phyloP scores from a whole-genome alignment of 1,140 invertebrate species.

The Streblospio benedicti region DNA sequence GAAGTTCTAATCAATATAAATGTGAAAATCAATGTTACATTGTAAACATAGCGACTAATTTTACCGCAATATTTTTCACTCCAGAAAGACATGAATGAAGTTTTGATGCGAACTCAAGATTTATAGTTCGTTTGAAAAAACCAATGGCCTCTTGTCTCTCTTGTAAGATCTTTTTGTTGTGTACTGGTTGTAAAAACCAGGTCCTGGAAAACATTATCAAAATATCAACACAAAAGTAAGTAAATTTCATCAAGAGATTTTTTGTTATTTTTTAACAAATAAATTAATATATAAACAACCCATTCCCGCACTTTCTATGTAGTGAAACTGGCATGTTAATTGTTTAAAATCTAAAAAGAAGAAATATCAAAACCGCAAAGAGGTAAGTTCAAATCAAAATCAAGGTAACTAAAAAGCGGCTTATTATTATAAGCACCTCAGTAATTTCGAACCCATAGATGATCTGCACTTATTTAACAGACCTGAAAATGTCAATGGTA shows the following conservation, averaged over 20 bases:
- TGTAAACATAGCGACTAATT: no score
- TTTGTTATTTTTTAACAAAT: no score
- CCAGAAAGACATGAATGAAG: slow-evolving; percentile 54
- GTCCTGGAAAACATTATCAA: slow-evolving; percentile 35
- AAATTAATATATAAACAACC: no score
- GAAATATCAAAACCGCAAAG: no score
- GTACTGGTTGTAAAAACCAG: slow-evolving; percentile 56
- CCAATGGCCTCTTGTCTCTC: slow-evolving; percentile 56
- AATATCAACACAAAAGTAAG: no score
- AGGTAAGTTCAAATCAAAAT: neutral
- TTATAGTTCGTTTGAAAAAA: slow-evolving; percentile 53
- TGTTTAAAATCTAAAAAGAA: no score
- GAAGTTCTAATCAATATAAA: no score
- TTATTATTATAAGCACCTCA: slow-evolving; percentile 32
- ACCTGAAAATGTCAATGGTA: slow-evolving; percentile 34
- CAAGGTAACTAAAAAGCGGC: slow-evolving; percentile 1
- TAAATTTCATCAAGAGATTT: no score
- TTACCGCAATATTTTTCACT: slow-evolving; percentile 46
- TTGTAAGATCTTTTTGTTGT: slow-evolving; percentile 50
- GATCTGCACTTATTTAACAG: slow-evolving; percentile 65
- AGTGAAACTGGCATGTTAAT: no score
- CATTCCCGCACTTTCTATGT: no score
- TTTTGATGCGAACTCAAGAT: slow-evolving; percentile 53
- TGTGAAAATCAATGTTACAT: no score
- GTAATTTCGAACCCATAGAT: slow-evolving; percentile 49